Evolutionary conservation across 2,797 vertebrate species (phyloP).

Genomic region (Sebastes taczanowskii): DNA sequence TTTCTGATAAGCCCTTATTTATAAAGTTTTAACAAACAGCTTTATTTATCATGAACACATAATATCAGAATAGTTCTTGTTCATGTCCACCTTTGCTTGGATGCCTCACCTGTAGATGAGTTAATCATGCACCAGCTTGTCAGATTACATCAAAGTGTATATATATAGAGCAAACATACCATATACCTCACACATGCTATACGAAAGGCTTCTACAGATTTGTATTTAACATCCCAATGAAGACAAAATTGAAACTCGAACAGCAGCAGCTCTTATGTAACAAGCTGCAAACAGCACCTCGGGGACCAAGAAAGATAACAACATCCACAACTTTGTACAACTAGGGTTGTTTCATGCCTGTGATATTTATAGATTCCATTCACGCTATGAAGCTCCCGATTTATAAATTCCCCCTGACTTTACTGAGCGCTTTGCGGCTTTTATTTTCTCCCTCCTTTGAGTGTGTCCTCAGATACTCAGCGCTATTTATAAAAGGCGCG

Average conservation of each 20-base stretch:
- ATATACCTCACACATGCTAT: not conserved
- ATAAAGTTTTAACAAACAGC: not conserved
- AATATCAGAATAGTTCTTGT: not conserved
- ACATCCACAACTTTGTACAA: constrained; percentile 35
- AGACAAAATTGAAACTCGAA: constrained; percentile 15
- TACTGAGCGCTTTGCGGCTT: constrained; percentile 33
- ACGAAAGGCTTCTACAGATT: constrained; percentile 6
- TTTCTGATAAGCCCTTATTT: not conserved
- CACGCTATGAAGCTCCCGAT: constrained; percentile 59
- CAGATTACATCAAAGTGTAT: not conserved
- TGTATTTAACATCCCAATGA: constrained; percentile 11
- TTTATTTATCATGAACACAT: not conserved
- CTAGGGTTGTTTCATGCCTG: constrained; percentile 50
- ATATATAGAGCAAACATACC: not conserved
- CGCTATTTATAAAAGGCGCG: constrained; percentile 74
- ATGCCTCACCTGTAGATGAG: not conserved
- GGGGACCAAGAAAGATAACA: constrained; percentile 50
- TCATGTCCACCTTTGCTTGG: not conserved
- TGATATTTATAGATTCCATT: constrained; percentile 71
- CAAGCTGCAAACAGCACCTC: constrained; percentile 33
- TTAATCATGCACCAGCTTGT: constrained; percentile 34
- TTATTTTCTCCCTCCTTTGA: constrained; percentile 27
- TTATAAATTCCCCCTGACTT: constrained; percentile 64
- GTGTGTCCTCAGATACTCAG: constrained; percentile 68
- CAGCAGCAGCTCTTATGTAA: constrained; percentile 65